Evolutionary conservation across 2,113 vertebrate genomes (phyloP).

Genomic region (Plotosus lineatus): DNA sequence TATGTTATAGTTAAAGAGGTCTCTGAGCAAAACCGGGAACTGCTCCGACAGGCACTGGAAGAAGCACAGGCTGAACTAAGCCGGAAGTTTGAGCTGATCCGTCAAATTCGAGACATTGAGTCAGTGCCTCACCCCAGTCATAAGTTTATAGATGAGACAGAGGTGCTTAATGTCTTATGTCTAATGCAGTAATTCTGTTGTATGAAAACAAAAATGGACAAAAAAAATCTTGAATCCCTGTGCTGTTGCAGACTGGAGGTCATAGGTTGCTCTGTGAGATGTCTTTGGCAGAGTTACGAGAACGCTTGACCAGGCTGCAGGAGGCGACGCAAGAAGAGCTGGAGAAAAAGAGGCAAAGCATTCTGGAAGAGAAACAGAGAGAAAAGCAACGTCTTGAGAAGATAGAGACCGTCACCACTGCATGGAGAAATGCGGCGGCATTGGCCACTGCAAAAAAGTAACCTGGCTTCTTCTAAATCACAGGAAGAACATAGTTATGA

Average conservation of each 20-base stretch:
- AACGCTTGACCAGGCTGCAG: conserved; percentile 78
- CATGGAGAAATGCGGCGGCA: conserved; percentile 73
- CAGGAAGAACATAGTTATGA: no score
- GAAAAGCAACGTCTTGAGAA: conserved; percentile 76
- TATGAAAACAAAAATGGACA: no score
- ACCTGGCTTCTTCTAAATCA: background rate
- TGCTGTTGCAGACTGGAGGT: conserved; percentile 74
- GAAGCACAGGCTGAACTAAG: conserved; percentile 73
- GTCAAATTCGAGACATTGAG: conserved; percentile 79
- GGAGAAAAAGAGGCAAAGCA: conserved; percentile 78
- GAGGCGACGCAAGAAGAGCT: conserved; percentile 70
- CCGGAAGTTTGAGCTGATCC: conserved; percentile 75
- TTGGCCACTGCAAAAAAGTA: conserved; percentile 77
- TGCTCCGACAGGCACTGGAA: conserved; percentile 75
- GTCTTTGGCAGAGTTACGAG: conserved; percentile 85
- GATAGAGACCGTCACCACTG: conserved; percentile 76
- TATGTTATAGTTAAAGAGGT: conserved; percentile 80
- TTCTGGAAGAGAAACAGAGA: conserved; percentile 78
- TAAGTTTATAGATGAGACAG: conserved; percentile 82
- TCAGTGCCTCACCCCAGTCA: conserved; percentile 65
- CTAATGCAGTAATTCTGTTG: background rate
- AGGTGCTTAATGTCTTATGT: conserved; percentile 66
- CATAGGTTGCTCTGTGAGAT: conserved; percentile 86
- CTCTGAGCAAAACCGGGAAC: conserved; percentile 74
- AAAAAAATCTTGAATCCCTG: background rate